These are phyloP conservation scores for Urocolius indicus DNA, from an alignment of 2,113 vertebrate species.

Conservation along the genomic window DNA sequence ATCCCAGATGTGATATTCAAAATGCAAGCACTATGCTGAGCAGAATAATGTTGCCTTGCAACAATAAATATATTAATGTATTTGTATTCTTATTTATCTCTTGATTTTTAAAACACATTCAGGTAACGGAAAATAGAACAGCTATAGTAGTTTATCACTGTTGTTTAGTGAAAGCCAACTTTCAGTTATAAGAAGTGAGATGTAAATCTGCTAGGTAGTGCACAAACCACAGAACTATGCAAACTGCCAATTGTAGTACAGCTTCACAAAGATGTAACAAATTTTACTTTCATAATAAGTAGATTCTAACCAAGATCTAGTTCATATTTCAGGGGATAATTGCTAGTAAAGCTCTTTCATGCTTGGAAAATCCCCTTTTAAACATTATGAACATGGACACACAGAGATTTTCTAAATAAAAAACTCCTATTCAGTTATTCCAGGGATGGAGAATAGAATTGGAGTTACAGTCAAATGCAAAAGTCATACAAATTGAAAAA, in stretches of 20 bases:
- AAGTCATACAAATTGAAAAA: background rate
- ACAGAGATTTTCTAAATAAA: background rate
- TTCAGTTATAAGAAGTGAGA: background rate
- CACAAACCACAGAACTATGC: background rate
- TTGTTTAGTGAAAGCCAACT: background rate
- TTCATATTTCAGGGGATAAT: background rate
- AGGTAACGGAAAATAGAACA: background rate
- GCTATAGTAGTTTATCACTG: background rate
- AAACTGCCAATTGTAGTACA: background rate
- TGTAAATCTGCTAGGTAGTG: background rate
- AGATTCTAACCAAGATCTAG: background rate
- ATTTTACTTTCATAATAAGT: background rate
- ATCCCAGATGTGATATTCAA: background rate
- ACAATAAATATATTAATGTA: background rate
- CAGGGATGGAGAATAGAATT: background rate
- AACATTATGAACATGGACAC: background rate
- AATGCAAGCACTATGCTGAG: background rate
- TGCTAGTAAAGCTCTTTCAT: background rate
- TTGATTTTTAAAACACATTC: background rate
- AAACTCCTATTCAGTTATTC: background rate
- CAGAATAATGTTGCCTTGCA: background rate
- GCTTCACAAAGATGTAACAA: background rate
- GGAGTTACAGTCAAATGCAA: background rate
- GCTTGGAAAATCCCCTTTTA: background rate
- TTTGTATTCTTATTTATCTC: background rate